These are phyloP conservation scores for Vireo griseus DNA, from an alignment of 2,797 vertebrate species.

Conservation along the genomic window DNA sequence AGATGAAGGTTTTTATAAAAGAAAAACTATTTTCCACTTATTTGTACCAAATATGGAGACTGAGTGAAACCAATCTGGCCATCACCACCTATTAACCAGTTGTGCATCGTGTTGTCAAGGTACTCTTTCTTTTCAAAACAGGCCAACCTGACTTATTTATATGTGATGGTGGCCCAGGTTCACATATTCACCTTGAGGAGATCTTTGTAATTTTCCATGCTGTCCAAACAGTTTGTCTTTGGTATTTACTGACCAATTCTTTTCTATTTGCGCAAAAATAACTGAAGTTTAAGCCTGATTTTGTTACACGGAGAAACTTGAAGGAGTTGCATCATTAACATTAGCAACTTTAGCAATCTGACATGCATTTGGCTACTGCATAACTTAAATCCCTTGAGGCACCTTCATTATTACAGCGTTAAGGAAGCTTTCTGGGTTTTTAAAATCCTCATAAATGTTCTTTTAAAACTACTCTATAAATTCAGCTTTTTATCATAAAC, in stretches of 20 bases:
- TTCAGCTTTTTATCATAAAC: slow-evolving; percentile 2
- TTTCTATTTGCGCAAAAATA: not conserved
- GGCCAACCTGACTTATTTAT: not conserved
- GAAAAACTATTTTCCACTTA: not conserved
- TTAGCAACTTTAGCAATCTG: slow-evolving; percentile 18
- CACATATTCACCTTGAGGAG: not conserved
- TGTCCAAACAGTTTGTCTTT: not conserved
- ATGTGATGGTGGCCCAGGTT: not conserved
- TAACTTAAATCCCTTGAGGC: slow-evolving; percentile 9
- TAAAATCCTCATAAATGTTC: slow-evolving; percentile 34
- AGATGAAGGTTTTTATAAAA: not conserved
- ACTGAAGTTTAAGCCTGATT: not conserved
- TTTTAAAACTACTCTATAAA: slow-evolving; percentile 10
- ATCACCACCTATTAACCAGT: not conserved
- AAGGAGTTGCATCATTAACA: slow-evolving; percentile 22
- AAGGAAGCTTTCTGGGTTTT: slow-evolving; percentile 17
- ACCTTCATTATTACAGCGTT: not conserved
- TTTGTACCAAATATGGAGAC: not conserved
- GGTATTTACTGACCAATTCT: not conserved
- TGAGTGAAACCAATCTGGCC: not conserved
- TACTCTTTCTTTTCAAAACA: slow-evolving; percentile 29
- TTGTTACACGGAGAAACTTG: not conserved
- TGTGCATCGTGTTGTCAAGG: not conserved
- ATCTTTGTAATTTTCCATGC: not conserved
- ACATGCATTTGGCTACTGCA: slow-evolving; percentile 41